These are phyloP conservation scores for Xenopus borealis DNA, from an alignment of 2,113 vertebrate species.

Conservation along the genomic window DNA sequence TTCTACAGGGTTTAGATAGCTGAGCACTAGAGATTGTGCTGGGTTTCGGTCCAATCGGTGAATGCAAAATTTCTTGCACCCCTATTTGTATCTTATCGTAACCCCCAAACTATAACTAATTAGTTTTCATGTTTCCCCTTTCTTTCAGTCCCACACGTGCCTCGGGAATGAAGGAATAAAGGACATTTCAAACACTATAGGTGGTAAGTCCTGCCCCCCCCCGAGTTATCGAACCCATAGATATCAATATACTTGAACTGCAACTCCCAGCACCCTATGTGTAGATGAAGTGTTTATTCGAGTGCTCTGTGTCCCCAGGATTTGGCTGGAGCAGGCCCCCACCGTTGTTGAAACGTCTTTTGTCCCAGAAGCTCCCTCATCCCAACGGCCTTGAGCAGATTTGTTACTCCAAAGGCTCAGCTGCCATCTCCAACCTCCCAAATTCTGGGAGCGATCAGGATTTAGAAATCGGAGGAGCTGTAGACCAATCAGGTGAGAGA, in stretches of 20 bases:
- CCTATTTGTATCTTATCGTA: too few relatives aligned
- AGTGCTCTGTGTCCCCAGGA: neutral
- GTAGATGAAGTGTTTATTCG: too few relatives aligned
- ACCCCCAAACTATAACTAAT: too few relatives aligned
- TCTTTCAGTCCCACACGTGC: neutral
- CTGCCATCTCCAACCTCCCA: neutral
- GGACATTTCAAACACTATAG: neutral
- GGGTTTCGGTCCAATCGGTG: too few relatives aligned
- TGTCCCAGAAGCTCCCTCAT: neutral
- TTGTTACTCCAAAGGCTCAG: neutral
- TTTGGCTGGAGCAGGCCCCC: conserved; percentile 3
- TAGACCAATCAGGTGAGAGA: neutral
- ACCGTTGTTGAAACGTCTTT: neutral
- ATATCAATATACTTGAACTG: too few relatives aligned
- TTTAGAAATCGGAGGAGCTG: neutral
- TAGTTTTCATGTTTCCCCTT: too few relatives aligned
- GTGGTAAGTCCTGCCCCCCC: neutral
- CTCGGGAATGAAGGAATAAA: neutral
- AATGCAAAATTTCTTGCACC: too few relatives aligned
- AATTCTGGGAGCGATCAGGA: neutral
- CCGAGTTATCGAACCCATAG: too few relatives aligned
- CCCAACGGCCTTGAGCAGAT: neutral
- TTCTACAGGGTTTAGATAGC: too few relatives aligned
- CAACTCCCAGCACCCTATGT: too few relatives aligned
- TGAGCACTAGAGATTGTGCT: too few relatives aligned